Base-by-base conservation (phyloP, 2,888 invertebrate species). In the Nipponacmea schrenckii region DNA sequence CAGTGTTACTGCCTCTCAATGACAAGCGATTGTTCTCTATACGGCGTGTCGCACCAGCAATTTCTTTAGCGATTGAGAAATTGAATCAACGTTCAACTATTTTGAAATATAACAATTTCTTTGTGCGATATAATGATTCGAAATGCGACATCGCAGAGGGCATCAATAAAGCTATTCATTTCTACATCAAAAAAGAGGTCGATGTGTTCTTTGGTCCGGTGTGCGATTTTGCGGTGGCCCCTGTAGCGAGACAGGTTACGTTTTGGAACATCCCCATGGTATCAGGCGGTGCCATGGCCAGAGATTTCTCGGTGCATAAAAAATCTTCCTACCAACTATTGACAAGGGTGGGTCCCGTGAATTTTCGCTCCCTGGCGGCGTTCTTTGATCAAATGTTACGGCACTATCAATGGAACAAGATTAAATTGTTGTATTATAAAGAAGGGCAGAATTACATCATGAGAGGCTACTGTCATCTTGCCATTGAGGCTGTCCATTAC, bases 221-320 rank as follows among this genome's bases (percentile, higher is more conserved):
- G 14, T 87, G 87, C 76, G 88, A 88, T 74, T 88, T 95, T 62
- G 95, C 95, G 0, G 89, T 96, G 81, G 96, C 96, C 84, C 96
- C 96, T 0, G 95, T 96, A 1, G 96, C 96, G 3, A 66, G 74
- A 31, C 77, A 80, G 68, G 62, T 95, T 0, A 94, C 95, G 1
- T 95, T 94, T 87, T 96, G 96, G 96, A 81, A 83, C 56, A 93
- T 94, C 0, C 96, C 96, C 0, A 94, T 96, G 80, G 94, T 96
- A 81, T 96, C 96, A 12, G 82, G 81, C 1, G 88, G 87, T 0
- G 88, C 86, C 12, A 78, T 85, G 69, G 85, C 86, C 3, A 67
- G 78, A n/a, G 87, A 84, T 45, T 89, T 89, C 70, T 68, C 69
- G 26, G 67, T 63, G 2, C 78, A 80, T 46, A 83, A 83, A 27